phyloP scores from a whole-genome alignment of 2,888 invertebrate genomes.

The Nephrotoma guestfalica region DNA sequence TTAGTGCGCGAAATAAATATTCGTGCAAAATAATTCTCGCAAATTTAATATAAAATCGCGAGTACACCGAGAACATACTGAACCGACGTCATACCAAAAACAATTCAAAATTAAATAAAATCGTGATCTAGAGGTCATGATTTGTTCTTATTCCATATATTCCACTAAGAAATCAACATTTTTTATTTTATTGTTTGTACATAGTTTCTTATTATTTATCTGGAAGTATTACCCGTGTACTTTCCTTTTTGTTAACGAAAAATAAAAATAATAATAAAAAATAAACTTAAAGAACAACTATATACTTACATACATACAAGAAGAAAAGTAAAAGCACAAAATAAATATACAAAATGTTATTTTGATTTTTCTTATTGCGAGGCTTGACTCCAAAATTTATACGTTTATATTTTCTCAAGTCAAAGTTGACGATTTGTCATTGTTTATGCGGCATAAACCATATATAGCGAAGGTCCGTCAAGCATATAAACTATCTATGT shows the following conservation, averaged over 20 bases:
- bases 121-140: neutral
- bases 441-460: neutral
- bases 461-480: neutral
- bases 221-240: neutral
- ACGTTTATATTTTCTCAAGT: neutral
- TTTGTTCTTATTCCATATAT: neutral
- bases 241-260: neutral
- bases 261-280: neutral
- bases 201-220: neutral
- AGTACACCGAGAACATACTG: neutral
- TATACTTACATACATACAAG: neutral
- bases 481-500: neutral
- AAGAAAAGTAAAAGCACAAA: neutral
- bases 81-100: neutral
- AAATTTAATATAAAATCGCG: neutral
- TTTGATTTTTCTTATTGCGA: neutral
- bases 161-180: neutral
- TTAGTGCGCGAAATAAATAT: neutral
- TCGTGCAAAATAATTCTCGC: neutral
- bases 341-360: neutral
- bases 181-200: neutral
- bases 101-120: neutral
- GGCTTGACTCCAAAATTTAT: neutral
- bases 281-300: neutral
- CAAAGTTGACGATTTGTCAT: neutral